Evolutionary conservation across 2,888 invertebrate genomes (phyloP).

Genomic region (Acronicta alni): DNA sequence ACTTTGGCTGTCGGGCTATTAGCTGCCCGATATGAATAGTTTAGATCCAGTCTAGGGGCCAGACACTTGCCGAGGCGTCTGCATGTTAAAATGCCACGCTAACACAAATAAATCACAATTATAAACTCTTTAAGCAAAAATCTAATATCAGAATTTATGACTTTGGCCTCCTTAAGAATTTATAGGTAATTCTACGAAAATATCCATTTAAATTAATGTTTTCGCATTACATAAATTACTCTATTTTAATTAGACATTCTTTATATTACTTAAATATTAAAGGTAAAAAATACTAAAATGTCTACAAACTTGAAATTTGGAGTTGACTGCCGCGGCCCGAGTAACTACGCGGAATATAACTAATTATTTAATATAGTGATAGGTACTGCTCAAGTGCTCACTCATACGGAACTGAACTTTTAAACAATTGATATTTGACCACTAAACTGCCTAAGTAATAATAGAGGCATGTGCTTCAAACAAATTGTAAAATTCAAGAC

Average conservation of each 20-base stretch:
- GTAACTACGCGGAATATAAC: no score
- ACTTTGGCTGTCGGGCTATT: slow-evolving; percentile 35
- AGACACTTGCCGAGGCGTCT: slow-evolving; percentile 1
- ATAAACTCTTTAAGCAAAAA: background rate
- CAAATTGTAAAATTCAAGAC: no score
- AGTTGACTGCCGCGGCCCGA: no score
- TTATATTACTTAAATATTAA: background rate
- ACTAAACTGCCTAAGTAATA: no score
- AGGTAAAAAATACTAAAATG: background rate
- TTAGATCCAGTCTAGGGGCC: slow-evolving; percentile 30
- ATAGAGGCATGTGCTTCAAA: no score
- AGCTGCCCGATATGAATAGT: slow-evolving; percentile 45
- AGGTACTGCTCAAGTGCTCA: no score
- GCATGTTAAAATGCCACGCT: slow-evolving; percentile 21
- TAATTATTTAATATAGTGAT: no score
- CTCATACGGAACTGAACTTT: no score
- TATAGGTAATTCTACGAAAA: background rate
- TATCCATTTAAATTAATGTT: background rate
- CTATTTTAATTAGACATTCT: no score
- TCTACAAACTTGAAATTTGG: background rate
- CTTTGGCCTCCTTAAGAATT: background rate
- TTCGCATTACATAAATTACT: background rate
- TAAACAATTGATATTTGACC: no score
- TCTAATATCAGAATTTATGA: background rate
- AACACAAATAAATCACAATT: slow-evolving; percentile 10